Conservation (phyloP, 2,797 vertebrate genomes). For the Silurus lanzhouensis region DNA sequence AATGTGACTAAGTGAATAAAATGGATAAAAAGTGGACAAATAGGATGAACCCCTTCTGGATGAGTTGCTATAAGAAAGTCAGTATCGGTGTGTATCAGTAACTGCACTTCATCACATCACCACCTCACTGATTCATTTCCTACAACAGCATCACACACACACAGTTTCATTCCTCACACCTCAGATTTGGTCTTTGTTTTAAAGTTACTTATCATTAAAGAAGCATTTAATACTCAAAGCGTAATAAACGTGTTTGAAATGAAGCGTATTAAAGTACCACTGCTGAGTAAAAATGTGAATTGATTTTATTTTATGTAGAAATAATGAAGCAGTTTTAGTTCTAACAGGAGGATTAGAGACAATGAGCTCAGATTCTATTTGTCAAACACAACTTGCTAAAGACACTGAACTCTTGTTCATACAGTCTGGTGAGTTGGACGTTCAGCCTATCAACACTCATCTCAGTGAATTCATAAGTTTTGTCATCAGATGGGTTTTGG, state of each 20-base stretch:
- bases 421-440: neutral
- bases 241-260: too few relatives aligned
- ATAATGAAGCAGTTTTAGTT: too few relatives aligned
- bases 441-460: neutral
- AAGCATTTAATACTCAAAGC: neutral
- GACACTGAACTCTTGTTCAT: neutral
- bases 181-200: neutral
- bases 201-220: neutral
- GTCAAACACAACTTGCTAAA: neutral
- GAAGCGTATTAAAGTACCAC: too few relatives aligned
- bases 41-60: too few relatives aligned
- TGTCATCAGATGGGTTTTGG: neutral
- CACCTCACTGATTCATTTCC: neutral
- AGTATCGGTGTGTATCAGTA: neutral
- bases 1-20: neutral
- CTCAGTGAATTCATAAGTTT: neutral
- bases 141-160: neutral
- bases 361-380: too few relatives aligned
- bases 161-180: neutral
- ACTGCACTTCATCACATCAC: neutral
- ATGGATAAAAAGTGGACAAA: too few relatives aligned
- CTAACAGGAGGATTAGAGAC: too few relatives aligned
- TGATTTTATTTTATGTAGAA: too few relatives aligned
- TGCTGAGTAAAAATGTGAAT: too few relatives aligned
- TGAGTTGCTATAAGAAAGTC: too few relatives aligned